Evolutionary conservation across 2,113 vertebrate species (phyloP).

Genomic region (Amphiprion percula): DNA sequence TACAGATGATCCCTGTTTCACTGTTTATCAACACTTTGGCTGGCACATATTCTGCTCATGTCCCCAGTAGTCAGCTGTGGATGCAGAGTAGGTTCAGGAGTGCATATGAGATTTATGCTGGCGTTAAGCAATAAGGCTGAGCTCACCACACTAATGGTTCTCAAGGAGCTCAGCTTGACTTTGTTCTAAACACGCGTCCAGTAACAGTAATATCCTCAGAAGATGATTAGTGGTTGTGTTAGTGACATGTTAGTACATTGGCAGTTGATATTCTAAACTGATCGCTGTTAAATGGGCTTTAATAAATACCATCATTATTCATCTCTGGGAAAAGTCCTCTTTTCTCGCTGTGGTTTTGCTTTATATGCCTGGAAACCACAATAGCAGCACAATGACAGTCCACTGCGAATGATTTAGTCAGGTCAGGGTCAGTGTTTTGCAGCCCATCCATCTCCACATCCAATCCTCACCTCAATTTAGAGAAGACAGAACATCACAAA

Average conservation of each 20-base stretch:
- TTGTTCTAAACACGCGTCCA: constrained; percentile 27
- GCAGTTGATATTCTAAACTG: constrained; percentile 2
- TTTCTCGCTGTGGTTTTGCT: constrained; percentile 17
- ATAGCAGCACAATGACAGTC: constrained; percentile 15
- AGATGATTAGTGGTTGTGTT: constrained; percentile 9
- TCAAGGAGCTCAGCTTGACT: constrained; percentile 36
- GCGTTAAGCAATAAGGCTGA: constrained; percentile 58
- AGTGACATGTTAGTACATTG: constrained; percentile 3
- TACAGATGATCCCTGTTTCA: constrained; percentile 47
- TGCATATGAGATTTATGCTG: constrained; percentile 33
- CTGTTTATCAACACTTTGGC: constrained; percentile 55
- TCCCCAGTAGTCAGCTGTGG: constrained; percentile 9
- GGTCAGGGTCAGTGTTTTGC: constrained; percentile 28
- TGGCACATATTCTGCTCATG: constrained; percentile 16
- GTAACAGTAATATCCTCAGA: constrained; percentile 11
- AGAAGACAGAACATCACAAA: constrained; percentile 59
- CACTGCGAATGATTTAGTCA: constrained; percentile 38
- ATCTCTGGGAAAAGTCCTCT: neutral
- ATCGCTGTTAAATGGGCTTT: constrained; percentile 3
- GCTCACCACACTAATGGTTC: constrained; percentile 33
- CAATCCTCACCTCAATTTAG: constrained; percentile 47
- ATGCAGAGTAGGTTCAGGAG: constrained; percentile 3
- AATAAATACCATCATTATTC: constrained; percentile 12
- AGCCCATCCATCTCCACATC: constrained; percentile 28
- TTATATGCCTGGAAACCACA: constrained; percentile 27